Base-by-base conservation (phyloP, 2,888 invertebrate genomes). In the Mesochorus sp. region DNA sequence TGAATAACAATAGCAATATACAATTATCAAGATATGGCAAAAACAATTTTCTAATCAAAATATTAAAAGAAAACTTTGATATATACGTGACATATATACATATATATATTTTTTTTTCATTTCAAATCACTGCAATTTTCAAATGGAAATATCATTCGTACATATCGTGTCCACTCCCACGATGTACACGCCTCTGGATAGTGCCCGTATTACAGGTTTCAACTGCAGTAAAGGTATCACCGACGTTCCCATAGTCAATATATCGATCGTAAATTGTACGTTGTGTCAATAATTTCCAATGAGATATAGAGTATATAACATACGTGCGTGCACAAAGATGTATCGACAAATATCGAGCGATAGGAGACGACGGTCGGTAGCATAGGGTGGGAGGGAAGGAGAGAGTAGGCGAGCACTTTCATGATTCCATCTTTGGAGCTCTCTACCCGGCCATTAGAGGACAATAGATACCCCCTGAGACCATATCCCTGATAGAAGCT, bases 261-360 rank as follows among this genome's bases (percentile, higher is more conserved):
- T 77, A 84, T 82, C 81, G 82, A 81, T 80, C 81, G 67, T 14
- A 49, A 68, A 59, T 49, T 37, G 66, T 66, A 77, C 81, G 72
- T 79, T 83, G 81, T 79, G 80, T 82, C 82, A 82, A 85, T 85
- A 83, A 85, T 83, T 83, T 80, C 70, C 59, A 39, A 47, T 68
- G 78, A 28, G 42, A 12, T 10, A 42, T n/a, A 31, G 51, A 39
- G 12, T 19, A 59, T 47, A 47, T 47, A 57, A 49, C 21, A 6
- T 64, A 49, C 47, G 5, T 42, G 19, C 24, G 8, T 6, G 49
- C 51, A 31, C 44, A 51, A 39, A 70, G 44, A 53, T 62, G 42
- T 14, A 62, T 62, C 31, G 62, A 34, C 49, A 71, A 62, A 71
- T 62, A 62, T 62, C 31, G 51, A 71, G n/a, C n/a, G n/a, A n/a